A percentile compares a stretch with the other conserved stretches of the same genome.
Conservation (phyloP, 2,113 vertebrate genomes). For the Lonchura striata region DNA sequence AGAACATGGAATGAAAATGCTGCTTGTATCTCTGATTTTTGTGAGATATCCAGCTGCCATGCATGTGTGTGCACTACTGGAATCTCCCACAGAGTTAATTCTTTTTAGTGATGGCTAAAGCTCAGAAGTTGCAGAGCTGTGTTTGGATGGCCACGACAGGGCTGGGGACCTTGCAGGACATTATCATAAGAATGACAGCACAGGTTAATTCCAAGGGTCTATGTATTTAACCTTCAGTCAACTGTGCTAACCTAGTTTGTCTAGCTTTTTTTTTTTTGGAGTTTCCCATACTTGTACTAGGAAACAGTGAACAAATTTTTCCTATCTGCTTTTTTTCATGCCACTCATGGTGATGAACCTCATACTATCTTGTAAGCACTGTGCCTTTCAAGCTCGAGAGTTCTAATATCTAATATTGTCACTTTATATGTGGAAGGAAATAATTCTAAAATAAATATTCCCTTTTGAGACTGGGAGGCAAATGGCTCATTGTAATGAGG, state of each 20-base stretch:
- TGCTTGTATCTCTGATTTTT: background rate
- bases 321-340: background rate
- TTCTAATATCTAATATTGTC: background rate
- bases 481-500: background rate
- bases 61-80: background rate
- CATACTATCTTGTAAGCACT: background rate
- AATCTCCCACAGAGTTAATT: background rate
- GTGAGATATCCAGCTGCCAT: background rate
- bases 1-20: background rate
- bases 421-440: background rate
- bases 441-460: background rate
- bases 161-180: background rate
- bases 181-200: background rate
- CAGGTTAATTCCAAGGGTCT: background rate
- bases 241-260: background rate
- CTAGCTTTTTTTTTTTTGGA: background rate
- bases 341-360: background rate
- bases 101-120: background rate
- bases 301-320: background rate
- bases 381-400: background rate
- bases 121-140: background rate
- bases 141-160: background rate
- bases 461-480: background rate
- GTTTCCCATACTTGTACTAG: background rate
- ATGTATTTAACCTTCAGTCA: background rate